Evolutionary conservation across 2,797 vertebrate species (phyloP), one percentile per base, ranked within the genome.

Genomic region (Nyctibius grandis): DNA sequence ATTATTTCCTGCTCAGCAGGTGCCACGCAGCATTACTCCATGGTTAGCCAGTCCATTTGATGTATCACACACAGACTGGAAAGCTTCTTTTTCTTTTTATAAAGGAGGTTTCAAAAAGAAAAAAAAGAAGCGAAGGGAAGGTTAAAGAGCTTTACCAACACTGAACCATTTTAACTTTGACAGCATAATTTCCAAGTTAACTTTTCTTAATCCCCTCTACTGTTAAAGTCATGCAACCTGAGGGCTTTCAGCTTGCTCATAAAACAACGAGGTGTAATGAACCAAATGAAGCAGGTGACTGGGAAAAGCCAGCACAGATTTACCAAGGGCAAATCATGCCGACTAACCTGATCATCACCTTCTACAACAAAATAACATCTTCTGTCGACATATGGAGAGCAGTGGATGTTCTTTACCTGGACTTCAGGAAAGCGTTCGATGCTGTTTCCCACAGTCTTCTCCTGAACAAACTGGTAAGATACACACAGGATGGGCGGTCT

Each of bases 1-100:
- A 92, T 85, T 89, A 77, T 57, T 91, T 88, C 67, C 34, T 73
- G 48, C 84, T 79, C 86, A 83, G 86, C 47, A 74, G 79, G 45
- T 75, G 31, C 61, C 59, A 82, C 10, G 14, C 42, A 85, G 65
- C 70, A 86, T 86, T 59, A 57, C 23, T 84, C 15, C 60, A 31
- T 12, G 22, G 53, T 87, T 82, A 92, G 36, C 51, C 78, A 79
- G 63, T 68, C 67, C 82, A n/a, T 90, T 82, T 93, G 77, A 82
- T 47, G 13, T 48, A 87, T 69, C 44, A 63, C 73, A 38, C 26
- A 76, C 20, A 70, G 10, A 14, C 22, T 48, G 33, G 16, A 94
- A 93, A 87, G 29, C 36, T 63, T 78, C 26, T 84, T 93, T 85
- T 65, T 50, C 44, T 69, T 90, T 87, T 81, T 51, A 76, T 34